Base-by-base conservation (phyloP, 1,140 invertebrate genomes). In the Augochlora pura region DNA sequence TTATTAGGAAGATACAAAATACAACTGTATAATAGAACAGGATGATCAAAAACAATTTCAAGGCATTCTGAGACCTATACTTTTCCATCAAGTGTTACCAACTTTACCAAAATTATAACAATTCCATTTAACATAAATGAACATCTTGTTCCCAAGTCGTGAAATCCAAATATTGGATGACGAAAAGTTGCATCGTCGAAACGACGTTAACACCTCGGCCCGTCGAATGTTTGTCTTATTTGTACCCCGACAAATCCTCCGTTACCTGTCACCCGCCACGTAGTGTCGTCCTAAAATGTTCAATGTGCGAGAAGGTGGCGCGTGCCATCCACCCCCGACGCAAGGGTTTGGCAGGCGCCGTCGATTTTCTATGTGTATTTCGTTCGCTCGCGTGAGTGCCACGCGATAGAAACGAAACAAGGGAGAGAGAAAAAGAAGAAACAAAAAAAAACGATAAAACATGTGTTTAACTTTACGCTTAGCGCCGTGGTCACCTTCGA, bases 361-460 rank as follows among this genome's bases (percentile, higher is more conserved):
- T 66, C 68, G 74, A 18, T 80, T 80, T 85, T 86, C 77, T 83
- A 73, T 81, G 63, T 81, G 64, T 81, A 73, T 64, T 32, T 32
- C 32, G 32, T 32, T 81, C 84, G 81, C 83, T 60, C 85, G 69
- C 62, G 69, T 57, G 60, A 74, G 79, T 23, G 59, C 80, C 80
- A 80, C 69, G 81, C 77, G 74, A 77, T 21, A 46, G 16, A 12
- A 66, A 21, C 14, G 71, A 65, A 87, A 84, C 65, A 87, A 86
- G 63, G 77, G 86, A 87, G 81, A 86, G 82, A 87, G 83, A 87
- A 86, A 84, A 89, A 84, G 82, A 83, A 89, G 32, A 32, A 32
- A 32, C 32, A 32, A 88, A 80, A 7, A n/a, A 54, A 77, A 52
- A 65, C 38, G 69, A 79, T 52, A 23, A 73, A 59, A 54, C 75